phyloP scores from a whole-genome alignment of 2,113 vertebrate genomes.

The Ginglymostoma cirratum region DNA sequence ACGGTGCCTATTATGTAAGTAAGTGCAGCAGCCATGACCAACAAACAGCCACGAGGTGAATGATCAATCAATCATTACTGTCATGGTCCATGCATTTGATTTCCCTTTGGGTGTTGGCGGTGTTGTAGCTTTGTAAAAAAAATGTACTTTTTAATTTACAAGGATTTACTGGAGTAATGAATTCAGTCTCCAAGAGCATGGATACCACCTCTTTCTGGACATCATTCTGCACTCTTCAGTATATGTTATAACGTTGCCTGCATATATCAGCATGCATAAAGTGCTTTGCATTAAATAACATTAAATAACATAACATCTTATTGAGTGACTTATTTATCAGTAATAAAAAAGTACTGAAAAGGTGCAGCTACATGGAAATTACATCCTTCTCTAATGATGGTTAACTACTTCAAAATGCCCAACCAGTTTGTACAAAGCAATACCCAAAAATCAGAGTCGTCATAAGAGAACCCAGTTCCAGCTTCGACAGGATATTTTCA shows the following conservation, averaged over 20 bases:
- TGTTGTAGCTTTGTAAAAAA: background rate
- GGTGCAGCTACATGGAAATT: background rate
- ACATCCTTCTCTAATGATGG: background rate
- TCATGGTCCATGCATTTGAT: slow-evolving; percentile 15
- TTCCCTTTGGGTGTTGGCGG: background rate
- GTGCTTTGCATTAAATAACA: background rate
- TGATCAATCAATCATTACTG: slow-evolving; percentile 8
- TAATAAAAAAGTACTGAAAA: background rate
- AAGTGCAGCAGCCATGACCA: background rate
- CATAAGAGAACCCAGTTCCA: background rate
- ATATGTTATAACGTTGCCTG: background rate
- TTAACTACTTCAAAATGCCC: background rate
- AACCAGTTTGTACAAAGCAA: background rate
- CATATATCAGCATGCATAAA: background rate
- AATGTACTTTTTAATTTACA: background rate
- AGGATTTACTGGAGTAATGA: background rate
- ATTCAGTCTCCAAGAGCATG: background rate
- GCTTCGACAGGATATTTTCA: background rate
- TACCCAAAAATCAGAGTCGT: background rate
- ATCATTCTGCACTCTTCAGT: background rate
- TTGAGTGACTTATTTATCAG: background rate
- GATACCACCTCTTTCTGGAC: background rate
- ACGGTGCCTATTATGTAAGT: background rate
- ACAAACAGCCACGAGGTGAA: slow-evolving; percentile 12
- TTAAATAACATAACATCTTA: background rate